A percentile compares a stretch with the other conserved stretches of the same genome.
These are phyloP conservation scores for Cyclura pinguis DNA, from an alignment of 2,797 vertebrate genomes.

Conservation along the genomic window DNA sequence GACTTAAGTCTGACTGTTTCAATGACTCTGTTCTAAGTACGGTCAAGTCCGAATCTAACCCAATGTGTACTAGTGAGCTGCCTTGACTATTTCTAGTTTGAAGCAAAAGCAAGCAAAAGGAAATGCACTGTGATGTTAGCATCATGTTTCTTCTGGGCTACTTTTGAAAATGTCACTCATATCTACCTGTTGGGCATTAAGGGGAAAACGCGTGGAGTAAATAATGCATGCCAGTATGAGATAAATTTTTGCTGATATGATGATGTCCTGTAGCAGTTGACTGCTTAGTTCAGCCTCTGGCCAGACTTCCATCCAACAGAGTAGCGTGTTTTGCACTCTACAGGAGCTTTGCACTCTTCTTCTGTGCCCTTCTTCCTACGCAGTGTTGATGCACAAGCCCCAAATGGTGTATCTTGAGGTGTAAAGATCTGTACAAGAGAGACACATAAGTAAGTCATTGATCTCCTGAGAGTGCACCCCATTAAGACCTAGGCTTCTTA, in stretches of 20 bases:
- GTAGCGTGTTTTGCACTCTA: constrained; percentile 55
- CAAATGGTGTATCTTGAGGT: constrained; percentile 90
- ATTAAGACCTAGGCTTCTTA: not conserved
- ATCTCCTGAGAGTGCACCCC: not conserved
- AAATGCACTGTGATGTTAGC: constrained; percentile 46
- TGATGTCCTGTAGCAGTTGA: constrained; percentile 8
- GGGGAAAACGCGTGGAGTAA: constrained; percentile 34
- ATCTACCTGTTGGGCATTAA: constrained; percentile 15
- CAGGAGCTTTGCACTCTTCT: constrained; percentile 70
- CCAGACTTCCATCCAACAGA: constrained; percentile 55
- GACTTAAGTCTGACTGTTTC: not conserved
- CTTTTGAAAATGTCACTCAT: constrained; percentile 39
- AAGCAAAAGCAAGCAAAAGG: constrained; percentile 40
- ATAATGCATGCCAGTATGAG: constrained; percentile 30
- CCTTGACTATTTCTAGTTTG: constrained; percentile 51
- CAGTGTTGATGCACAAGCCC: constrained; percentile 92
- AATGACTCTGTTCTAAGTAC: not conserved
- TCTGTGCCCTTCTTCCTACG: constrained; percentile 80
- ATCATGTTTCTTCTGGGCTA: constrained; percentile 40
- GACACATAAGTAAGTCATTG: constrained; percentile 43
- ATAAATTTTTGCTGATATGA: constrained; percentile 36
- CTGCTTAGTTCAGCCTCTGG: constrained; percentile 55
- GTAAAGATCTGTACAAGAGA: constrained; percentile 85
- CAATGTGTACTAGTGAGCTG: constrained; percentile 49
- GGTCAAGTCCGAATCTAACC: not conserved